Percentiles rank a stretch among this genome's conserved stretches.
phyloP scores from a whole-genome alignment of 2,113 vertebrate species.

The Ceuthmochares aereus region DNA sequence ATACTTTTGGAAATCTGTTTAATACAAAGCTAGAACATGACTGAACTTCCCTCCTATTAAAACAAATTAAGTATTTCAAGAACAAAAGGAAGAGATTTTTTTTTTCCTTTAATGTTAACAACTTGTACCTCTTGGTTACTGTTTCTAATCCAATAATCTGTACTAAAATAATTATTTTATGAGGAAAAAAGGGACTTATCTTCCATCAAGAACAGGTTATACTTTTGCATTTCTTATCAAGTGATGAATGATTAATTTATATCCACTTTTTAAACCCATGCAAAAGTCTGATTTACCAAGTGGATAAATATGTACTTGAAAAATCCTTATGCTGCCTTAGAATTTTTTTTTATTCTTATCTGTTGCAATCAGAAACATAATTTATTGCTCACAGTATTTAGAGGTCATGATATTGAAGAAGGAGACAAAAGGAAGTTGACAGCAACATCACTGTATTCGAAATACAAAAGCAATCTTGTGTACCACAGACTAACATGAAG shows the following conservation, averaged over 20 bases:
- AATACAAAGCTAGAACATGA: background rate
- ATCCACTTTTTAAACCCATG: background rate
- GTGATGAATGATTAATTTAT: background rate
- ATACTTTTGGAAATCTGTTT: background rate
- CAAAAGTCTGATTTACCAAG: background rate
- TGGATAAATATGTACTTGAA: background rate
- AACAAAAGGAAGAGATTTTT: background rate
- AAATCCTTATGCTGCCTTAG: background rate
- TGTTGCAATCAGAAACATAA: background rate
- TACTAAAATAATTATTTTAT: background rate
- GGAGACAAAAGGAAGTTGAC: slow-evolving; percentile 6
- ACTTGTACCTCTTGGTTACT: background rate
- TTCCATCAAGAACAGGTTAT: background rate
- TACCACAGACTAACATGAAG: background rate
- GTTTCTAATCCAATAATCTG: background rate
- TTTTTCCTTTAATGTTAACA: background rate
- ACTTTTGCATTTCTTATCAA: background rate
- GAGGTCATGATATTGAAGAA: background rate
- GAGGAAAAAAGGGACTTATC: background rate
- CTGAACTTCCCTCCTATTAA: background rate
- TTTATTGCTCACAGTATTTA: background rate
- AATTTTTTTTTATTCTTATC: background rate
- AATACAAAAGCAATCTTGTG: background rate
- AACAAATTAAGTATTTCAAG: background rate
- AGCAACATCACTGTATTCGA: slow-evolving; percentile 1